Base-by-base conservation (phyloP, 1,140 invertebrate genomes). In the Nephila pilipes region DNA sequence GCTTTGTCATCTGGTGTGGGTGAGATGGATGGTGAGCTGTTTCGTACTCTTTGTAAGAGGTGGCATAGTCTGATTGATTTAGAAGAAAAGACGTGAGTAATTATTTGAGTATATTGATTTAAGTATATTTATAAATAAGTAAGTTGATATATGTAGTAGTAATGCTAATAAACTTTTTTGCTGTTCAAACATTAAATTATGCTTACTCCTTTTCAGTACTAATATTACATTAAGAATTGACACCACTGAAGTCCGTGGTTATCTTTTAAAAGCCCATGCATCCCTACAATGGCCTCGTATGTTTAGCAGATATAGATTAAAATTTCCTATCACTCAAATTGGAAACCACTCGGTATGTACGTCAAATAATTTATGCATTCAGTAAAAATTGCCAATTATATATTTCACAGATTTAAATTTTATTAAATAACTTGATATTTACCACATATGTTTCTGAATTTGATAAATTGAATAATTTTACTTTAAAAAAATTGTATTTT, bases 311-410 rank as follows among this genome's bases (percentile, higher is more conserved):
- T 95, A 95, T 85, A 95, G 96, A 63, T 95, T 98, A 90, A 96
- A 96, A 90, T 98, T 98, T 96, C 97, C 98, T 16, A 95, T 98
- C 54, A 98, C 98, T 10, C 97, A 98, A 95, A 96, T 98, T 93
- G 97, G 97, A 81, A 98, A 98, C 95, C 96, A 96, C 58, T 97
- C 97, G n/a, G 96, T 97, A 89, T 57, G 92, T 94, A 83, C 25
- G 8, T 29, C 63, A 65, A 10, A 65, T 4, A 10, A 10, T 25
- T n/a, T 63, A 6, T 5, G 2, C 22, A 25, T 65, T 65, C 14
- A 25, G n/a, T 25, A 3, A 25, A 16, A 38, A 32, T 32, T 32
- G 25, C 10, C 63, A 25, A 25, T 2, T 25, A 65, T 29, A 65
- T 46, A 65, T 65, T 65, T 65, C 22, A 46, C 12, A 29, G 4